These are phyloP conservation scores for Chrysochloris asiatica DNA, from an alignment of 2,113 vertebrate species.

Conservation along the genomic window DNA sequence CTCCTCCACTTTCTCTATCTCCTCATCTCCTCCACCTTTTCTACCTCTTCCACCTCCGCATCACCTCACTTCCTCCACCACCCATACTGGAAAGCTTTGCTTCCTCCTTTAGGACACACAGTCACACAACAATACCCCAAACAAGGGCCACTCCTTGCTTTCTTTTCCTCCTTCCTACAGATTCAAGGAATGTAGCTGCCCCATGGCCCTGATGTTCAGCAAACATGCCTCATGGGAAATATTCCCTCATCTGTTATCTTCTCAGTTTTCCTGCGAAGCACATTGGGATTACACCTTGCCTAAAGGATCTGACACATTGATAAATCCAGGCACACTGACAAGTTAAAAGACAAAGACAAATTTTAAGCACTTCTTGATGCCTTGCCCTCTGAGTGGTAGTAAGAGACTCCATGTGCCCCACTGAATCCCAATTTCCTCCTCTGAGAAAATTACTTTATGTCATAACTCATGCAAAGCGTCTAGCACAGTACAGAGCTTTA, in stretches of 20 bases:
- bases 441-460: too few species aligned
- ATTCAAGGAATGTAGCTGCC: neutral
- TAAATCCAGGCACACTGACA: neutral
- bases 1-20: neutral
- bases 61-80: neutral
- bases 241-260: neutral
- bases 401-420: too few species aligned
- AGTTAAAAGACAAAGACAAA: too few species aligned
- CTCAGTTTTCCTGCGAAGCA: neutral
- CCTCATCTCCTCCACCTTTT: neutral
- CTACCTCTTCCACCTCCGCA: neutral
- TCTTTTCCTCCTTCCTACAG: neutral
- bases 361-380: too few species aligned
- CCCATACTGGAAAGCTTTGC: neutral
- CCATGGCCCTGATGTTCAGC: neutral
- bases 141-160: neutral
- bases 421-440: too few species aligned
- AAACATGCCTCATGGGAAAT: neutral
- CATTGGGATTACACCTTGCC: neutral
- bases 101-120: neutral
- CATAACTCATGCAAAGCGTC: too few species aligned
- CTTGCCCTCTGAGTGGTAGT: too few species aligned
- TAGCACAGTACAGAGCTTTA: too few species aligned
- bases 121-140: neutral
- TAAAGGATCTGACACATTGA: neutral